A percentile compares a stretch with the other conserved stretches of the same genome.
phyloP scores from a whole-genome alignment of 2,888 invertebrate genomes.

The Synanthedon formicaeformis region DNA sequence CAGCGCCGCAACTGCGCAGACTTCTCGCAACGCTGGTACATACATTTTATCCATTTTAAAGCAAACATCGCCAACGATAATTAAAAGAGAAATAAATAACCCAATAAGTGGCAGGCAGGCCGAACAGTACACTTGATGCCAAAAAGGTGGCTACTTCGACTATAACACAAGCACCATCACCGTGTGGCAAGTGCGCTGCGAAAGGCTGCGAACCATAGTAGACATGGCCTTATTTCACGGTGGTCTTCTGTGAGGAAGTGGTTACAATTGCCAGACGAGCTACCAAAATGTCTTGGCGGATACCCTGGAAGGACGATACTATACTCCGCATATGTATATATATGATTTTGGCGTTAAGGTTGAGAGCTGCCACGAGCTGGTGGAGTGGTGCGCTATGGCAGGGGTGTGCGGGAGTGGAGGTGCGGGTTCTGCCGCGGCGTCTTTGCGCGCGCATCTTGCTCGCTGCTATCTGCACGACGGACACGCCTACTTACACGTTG shows the following conservation, averaged over 20 bases:
- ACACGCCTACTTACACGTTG: conserved; percentile 48
- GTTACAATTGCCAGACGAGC: no score
- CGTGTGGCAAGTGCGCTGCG: no score
- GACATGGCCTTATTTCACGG: no score
- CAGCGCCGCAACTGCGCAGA: conserved; percentile 79
- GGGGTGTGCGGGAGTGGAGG: conserved; percentile 23
- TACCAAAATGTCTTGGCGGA: no score
- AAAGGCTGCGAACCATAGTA: no score
- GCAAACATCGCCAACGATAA: neutral
- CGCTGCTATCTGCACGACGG: conserved; percentile 42
- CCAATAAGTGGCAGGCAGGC: neutral
- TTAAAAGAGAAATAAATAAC: no score
- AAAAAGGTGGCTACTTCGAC: no score
- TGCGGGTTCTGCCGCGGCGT: conserved; percentile 21
- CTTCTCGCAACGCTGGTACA: conserved; percentile 81
- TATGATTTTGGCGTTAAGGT: conserved; percentile 19
- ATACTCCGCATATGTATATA: no score
- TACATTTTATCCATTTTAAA: neutral
- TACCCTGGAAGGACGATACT: no score
- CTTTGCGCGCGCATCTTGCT: conserved; percentile 41
- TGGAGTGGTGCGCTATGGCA: conserved; percentile 32
- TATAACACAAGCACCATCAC: no score
- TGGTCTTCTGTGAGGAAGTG: no score
- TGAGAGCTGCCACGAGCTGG: conserved; percentile 53
- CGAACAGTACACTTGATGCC: no score